phyloP scores from a whole-genome alignment of 2,113 vertebrate species.

The Bubo scandiacus region DNA sequence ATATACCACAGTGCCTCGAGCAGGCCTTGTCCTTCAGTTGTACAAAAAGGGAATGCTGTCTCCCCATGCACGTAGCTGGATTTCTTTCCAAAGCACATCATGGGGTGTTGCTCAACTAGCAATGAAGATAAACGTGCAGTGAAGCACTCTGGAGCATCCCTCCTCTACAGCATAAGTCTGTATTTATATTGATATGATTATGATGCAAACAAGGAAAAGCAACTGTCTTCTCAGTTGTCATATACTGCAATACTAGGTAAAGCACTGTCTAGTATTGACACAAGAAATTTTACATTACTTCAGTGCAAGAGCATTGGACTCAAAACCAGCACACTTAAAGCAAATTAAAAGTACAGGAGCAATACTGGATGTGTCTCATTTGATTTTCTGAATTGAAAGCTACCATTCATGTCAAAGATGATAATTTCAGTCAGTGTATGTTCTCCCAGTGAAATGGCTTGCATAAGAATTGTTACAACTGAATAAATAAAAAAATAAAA shows the following conservation, averaged over 20 bases:
- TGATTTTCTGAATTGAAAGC: not conserved
- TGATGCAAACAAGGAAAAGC: not conserved
- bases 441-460: not conserved
- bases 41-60: not conserved
- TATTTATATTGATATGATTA: too few relatives aligned
- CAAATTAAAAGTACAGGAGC: not conserved
- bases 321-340: not conserved
- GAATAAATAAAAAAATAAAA: not conserved
- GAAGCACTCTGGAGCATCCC: not conserved
- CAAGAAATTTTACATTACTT: not conserved
- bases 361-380: not conserved
- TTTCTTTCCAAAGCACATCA: not conserved
- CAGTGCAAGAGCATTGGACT: not conserved
- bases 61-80: rapidly evolving
- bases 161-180: not conserved
- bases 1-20: rapidly evolving
- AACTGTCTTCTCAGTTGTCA: not conserved
- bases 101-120: not conserved
- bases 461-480: not conserved
- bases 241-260: not conserved
- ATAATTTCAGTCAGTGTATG: not conserved
- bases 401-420: not conserved
- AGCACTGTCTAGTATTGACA: not conserved
- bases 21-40: rapidly evolving
- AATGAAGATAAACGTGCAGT: not conserved